A percentile compares a stretch with the other conserved stretches of the same genome.
These are phyloP conservation scores for Camelus dromedarius DNA, from an alignment of 2,113 vertebrate species.

Conservation along the genomic window DNA sequence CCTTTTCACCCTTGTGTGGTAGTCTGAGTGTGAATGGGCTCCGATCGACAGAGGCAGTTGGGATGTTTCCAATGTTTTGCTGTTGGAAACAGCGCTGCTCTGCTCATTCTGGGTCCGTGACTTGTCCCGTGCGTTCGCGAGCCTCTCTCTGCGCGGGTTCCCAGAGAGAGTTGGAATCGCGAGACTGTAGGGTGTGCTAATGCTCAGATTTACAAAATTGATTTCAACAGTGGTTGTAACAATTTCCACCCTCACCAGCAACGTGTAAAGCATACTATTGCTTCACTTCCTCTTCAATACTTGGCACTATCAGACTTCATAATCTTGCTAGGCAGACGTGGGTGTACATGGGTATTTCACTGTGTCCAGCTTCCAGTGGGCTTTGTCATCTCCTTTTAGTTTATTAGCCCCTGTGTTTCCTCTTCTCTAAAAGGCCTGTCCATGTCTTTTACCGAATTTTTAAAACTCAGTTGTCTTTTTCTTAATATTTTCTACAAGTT, in stretches of 20 bases:
- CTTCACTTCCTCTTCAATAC: not conserved
- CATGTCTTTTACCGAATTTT: not conserved
- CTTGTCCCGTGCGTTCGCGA: rapidly evolving
- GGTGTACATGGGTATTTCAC: rapidly evolving
- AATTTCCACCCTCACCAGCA: not conserved
- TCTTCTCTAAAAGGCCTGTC: not conserved
- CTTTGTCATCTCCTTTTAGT: not conserved
- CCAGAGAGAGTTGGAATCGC: not conserved
- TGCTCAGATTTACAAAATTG: not conserved
- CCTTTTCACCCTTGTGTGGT: rapidly evolving
- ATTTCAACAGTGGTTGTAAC: not conserved
- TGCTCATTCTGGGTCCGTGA: not conserved
- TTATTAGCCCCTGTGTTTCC: not conserved
- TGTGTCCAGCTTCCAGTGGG: not conserved
- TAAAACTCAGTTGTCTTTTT: not conserved
- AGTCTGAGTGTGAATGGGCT: too few species aligned
- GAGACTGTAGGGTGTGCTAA: not conserved
- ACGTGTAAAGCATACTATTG: not conserved
- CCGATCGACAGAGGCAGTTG: too few species aligned
- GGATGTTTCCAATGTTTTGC: too few species aligned
- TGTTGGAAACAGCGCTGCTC: not conserved
- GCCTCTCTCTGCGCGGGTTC: not conserved
- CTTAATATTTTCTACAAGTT: not conserved
- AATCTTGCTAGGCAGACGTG: not conserved
- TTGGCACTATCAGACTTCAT: not conserved